Conservation (phyloP, 2,888 invertebrate genomes). For the Crossocerus cetratus region DNA sequence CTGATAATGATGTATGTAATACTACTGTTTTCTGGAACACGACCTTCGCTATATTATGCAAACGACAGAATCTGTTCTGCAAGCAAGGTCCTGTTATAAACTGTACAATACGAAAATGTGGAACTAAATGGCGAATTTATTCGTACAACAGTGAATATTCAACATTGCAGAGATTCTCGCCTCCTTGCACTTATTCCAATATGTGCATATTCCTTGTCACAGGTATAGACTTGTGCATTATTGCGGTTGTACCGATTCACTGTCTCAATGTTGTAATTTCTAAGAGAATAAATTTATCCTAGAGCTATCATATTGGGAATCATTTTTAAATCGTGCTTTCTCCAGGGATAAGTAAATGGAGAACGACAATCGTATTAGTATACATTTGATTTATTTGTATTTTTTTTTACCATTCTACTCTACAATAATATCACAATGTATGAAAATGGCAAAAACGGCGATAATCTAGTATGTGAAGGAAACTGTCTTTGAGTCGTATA, state of each 20-base stretch:
- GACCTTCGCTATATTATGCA: slow-evolving; percentile 24
- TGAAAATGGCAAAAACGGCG: too few species aligned
- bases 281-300: slow-evolving; percentile 58
- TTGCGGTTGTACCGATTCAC: slow-evolving; percentile 63
- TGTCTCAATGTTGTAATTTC: slow-evolving; percentile 64
- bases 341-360: too few species aligned
- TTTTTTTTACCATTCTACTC: too few species aligned
- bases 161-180: slow-evolving; percentile 25
- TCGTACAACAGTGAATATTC: slow-evolving; percentile 36
- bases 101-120: slow-evolving; percentile 40
- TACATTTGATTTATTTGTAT: too few species aligned
- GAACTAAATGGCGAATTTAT: slow-evolving; percentile 34
- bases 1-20: slow-evolving; percentile 40
- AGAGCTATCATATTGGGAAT: background rate
- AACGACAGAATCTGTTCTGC: slow-evolving; percentile 25
- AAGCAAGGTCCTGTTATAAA: slow-evolving; percentile 28
- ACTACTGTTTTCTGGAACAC: slow-evolving; percentile 37
- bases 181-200: slow-evolving; percentile 55
- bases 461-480: background rate
- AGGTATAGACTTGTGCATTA: slow-evolving; percentile 59
- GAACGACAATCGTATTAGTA: background rate
- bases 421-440: too few species aligned
- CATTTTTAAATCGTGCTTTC: too few species aligned
- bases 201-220: slow-evolving; percentile 57
- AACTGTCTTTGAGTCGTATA: background rate